These are phyloP conservation scores for Xyrichtys novacula DNA, from an alignment of 2,797 vertebrate genomes.

Conservation along the genomic window DNA sequence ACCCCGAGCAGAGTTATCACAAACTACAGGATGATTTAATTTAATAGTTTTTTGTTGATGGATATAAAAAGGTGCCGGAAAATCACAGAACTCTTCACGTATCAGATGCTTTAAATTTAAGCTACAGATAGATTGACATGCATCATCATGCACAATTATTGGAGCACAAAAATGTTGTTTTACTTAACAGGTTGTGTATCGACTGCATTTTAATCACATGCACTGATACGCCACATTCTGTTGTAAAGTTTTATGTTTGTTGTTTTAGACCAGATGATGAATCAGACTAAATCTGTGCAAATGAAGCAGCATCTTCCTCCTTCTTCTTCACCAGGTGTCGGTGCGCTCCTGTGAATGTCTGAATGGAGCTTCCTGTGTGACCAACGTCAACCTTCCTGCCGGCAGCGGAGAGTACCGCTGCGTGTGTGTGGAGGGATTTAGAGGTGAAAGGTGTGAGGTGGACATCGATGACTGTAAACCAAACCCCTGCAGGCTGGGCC, in stretches of 20 bases:
- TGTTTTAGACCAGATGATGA: not conserved
- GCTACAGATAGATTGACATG: too few relatives aligned
- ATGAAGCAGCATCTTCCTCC: not conserved
- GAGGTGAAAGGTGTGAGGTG: conserved; percentile 86
- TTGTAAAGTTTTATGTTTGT: not conserved
- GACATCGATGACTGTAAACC: conserved; percentile 87
- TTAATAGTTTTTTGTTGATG: too few relatives aligned
- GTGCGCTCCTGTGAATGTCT: conserved; percentile 88
- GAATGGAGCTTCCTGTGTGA: conserved; percentile 89
- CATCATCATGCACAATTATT: too few relatives aligned
- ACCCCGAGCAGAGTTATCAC: too few relatives aligned
- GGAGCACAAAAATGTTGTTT: too few relatives aligned
- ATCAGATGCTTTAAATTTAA: too few relatives aligned
- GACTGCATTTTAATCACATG: too few relatives aligned
- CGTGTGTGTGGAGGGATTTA: conserved; percentile 86
- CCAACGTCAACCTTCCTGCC: conserved; percentile 77
- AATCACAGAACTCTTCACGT: too few relatives aligned
- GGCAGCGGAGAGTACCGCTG: conserved; percentile 88
- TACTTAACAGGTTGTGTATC: too few relatives aligned
- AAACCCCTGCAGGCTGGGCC: conserved; percentile 88
- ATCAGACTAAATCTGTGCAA: not conserved
- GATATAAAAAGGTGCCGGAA: too few relatives aligned
- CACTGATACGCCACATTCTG: too few relatives aligned
- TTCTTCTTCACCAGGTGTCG: conserved; percentile 84
- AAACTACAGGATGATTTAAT: too few relatives aligned